A percentile compares a stretch with the other conserved stretches of the same genome.
These are phyloP conservation scores for Equus quagga DNA, from an alignment of 2,113 vertebrate species.

Conservation along the genomic window DNA sequence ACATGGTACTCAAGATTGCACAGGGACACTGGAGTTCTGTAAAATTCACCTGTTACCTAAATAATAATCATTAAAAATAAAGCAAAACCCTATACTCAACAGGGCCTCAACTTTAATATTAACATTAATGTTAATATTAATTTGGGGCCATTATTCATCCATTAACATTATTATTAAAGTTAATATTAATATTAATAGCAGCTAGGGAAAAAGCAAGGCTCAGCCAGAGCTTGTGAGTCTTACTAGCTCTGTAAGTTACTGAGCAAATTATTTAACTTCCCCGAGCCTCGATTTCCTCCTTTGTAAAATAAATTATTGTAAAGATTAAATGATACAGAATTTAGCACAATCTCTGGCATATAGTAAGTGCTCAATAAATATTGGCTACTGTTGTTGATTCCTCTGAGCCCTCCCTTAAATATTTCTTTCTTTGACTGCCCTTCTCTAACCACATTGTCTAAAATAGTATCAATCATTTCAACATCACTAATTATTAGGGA, in stretches of 20 bases:
- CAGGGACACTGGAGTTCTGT: background rate
- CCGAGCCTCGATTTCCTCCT: background rate
- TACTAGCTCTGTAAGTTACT: background rate
- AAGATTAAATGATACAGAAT: background rate
- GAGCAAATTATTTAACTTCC: background rate
- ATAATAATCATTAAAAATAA: background rate
- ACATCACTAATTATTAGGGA: too few relatives aligned
- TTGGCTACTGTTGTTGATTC: background rate
- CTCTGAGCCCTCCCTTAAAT: background rate
- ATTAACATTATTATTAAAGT: slow-evolving; percentile 36
- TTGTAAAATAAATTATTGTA: background rate
- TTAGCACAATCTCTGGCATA: background rate
- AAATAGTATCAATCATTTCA: background rate
- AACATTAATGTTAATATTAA: background rate
- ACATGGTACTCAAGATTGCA: background rate
- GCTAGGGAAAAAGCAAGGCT: background rate
- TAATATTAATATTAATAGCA: background rate
- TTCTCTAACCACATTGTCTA: background rate
- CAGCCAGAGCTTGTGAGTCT: background rate
- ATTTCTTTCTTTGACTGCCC: background rate
- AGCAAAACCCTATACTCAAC: background rate
- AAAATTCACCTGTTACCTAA: background rate
- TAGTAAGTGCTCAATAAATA: background rate
- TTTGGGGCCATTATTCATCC: background rate
- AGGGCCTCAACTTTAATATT: background rate